Conservation (phyloP, 2,113 vertebrate species). For the Paratilapia polleni region DNA sequence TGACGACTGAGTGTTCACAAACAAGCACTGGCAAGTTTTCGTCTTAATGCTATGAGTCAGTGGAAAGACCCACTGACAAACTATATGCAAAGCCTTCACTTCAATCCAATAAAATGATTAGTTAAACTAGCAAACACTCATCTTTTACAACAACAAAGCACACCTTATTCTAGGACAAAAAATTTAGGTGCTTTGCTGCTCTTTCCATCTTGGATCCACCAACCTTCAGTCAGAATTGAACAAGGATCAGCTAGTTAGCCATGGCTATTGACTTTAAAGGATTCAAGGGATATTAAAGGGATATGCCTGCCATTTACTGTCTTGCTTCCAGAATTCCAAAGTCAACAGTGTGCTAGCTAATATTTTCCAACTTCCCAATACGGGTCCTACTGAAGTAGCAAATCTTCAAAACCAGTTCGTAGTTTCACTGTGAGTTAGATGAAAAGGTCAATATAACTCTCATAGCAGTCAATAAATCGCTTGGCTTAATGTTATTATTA, state of each 20-base stretch:
- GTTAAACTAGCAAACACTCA: slow-evolving; percentile 31
- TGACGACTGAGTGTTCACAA: neutral
- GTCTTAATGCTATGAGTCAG: neutral
- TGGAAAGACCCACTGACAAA: slow-evolving; percentile 38
- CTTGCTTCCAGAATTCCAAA: neutral
- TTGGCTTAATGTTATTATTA: no score
- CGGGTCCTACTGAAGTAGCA: no score
- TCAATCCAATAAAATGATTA: slow-evolving; percentile 65
- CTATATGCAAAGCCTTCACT: slow-evolving; percentile 43
- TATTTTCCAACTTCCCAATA: no score
- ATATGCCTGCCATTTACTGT: neutral
- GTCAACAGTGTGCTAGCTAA: no score
- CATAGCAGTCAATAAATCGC: no score
- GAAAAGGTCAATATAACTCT: no score
- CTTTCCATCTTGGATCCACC: neutral
- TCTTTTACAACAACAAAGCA: slow-evolving; percentile 30
- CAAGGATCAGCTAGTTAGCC: neutral
- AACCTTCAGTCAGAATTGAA: neutral
- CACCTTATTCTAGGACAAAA: neutral
- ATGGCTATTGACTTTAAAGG: neutral
- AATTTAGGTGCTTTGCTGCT: neutral
- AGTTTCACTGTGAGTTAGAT: no score
- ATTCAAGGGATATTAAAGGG: neutral
- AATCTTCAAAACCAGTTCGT: no score
- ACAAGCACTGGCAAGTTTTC: neutral